Conservation (phyloP, 2,888 invertebrate genomes). For the Sussaba pulchella region DNA sequence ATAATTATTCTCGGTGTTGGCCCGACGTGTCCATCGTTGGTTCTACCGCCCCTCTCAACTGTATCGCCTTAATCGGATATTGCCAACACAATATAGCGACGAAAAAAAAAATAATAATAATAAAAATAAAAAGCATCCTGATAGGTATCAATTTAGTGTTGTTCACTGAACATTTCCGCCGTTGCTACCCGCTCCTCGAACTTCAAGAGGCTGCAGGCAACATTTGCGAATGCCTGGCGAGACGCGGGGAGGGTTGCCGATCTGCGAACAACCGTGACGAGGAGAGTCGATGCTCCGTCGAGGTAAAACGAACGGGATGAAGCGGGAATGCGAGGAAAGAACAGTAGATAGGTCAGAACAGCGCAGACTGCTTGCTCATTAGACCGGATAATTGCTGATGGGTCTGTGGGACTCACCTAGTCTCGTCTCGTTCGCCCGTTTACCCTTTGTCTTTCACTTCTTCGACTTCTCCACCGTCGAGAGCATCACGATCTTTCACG, state of each 20-base stretch:
- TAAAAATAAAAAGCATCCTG: conserved; percentile 61
- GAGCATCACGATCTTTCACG: neutral
- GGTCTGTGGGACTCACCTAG: conserved; percentile 76
- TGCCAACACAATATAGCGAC: too few relatives aligned
- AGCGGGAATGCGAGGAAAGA: conserved; percentile 60
- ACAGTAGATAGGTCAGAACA: conserved; percentile 64
- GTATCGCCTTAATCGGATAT: conserved; percentile 42
- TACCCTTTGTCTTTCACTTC: conserved; percentile 59
- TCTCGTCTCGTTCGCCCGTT: conserved; percentile 71
- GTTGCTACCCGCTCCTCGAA: conserved; percentile 19
- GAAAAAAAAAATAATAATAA: conserved; percentile 19
- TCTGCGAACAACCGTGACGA: conserved; percentile 62
- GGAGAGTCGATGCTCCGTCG: conserved; percentile 9
- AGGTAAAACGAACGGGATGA: conserved; percentile 57
- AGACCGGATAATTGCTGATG: conserved; percentile 83
- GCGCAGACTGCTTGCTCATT: conserved; percentile 83
- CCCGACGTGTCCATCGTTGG: conserved; percentile 25
- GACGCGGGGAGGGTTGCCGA: conserved; percentile 61
- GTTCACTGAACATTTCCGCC: conserved; percentile 75
- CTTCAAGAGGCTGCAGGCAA: conserved; percentile 37
- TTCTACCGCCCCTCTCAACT: conserved; percentile 44
- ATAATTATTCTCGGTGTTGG: conserved; percentile 38
- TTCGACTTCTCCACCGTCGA: conserved; percentile 24
- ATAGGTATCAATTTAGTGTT: conserved; percentile 82
- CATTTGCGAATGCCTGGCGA: conserved; percentile 62